phyloP scores from a whole-genome alignment of 2,888 invertebrate genomes.

The Ichneumoninae sp. region DNA sequence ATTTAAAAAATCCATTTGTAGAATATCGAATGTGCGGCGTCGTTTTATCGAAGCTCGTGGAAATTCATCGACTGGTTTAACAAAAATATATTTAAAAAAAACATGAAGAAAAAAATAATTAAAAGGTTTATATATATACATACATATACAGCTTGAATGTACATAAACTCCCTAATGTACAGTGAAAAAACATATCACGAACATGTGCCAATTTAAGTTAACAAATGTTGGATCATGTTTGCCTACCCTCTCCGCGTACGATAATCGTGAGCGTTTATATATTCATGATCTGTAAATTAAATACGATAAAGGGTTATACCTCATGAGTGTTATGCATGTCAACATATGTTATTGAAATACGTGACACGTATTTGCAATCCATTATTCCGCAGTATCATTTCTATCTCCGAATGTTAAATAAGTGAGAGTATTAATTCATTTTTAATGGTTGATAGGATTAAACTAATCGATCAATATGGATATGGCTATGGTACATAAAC shows the following conservation, averaged over 20 bases:
- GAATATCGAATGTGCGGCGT: slow-evolving; percentile 1
- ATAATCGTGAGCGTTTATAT: slow-evolving; percentile 42
- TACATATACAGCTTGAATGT: slow-evolving; percentile 15
- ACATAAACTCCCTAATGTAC: slow-evolving; percentile 41
- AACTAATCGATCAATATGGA: not conserved
- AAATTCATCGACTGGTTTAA: slow-evolving; percentile 1
- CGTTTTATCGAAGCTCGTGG: slow-evolving; percentile 10
- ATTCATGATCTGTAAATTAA: slow-evolving; percentile 35
- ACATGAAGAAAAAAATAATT: not conserved
- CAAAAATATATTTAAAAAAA: slow-evolving; percentile 1
- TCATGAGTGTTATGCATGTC: slow-evolving; percentile 33
- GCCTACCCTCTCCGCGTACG: slow-evolving; percentile 30
- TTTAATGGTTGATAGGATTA: slow-evolving; percentile 16
- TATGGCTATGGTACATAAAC: not conserved
- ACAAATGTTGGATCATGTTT: slow-evolving; percentile 37
- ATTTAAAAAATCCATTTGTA: slow-evolving; percentile 29
- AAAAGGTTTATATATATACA: not conserved
- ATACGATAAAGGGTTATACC: slow-evolving; percentile 15
- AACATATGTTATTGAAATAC: slow-evolving; percentile 23
- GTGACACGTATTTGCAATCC: slow-evolving; percentile 36
- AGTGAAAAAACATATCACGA: slow-evolving; percentile 43
- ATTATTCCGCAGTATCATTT: slow-evolving; percentile 45
- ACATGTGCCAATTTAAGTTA: slow-evolving; percentile 48
- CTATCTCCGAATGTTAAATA: slow-evolving; percentile 14
- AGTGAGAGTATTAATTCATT: slow-evolving; percentile 28